These are phyloP conservation scores for Rhabdomys pumilio DNA, from an alignment of 2,797 vertebrate genomes.

Conservation along the genomic window DNA sequence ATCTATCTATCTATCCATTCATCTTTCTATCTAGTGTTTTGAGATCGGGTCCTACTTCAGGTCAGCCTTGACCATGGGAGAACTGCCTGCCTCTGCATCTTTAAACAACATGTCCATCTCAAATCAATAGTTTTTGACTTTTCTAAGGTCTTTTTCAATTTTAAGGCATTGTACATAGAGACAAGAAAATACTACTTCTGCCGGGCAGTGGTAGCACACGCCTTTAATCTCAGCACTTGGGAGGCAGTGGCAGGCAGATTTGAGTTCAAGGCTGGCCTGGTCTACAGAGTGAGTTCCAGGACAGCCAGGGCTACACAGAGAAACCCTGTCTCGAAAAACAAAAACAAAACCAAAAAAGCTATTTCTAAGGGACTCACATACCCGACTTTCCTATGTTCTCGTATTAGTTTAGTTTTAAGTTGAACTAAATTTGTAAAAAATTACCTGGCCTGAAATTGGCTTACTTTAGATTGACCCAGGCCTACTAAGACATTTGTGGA, in stretches of 20 bases:
- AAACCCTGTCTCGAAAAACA: no score
- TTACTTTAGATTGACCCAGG: background rate
- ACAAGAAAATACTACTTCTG: conserved; percentile 3
- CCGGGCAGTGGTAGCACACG: no score
- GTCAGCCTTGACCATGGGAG: background rate
- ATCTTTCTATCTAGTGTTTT: background rate
- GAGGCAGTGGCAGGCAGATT: no score
- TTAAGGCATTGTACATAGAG: background rate
- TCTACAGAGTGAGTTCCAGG: no score
- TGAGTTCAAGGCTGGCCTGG: no score
- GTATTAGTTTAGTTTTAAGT: conserved; percentile 52
- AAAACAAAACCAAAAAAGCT: no score
- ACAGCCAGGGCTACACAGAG: no score
- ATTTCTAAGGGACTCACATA: conserved; percentile 17
- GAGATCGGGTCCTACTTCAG: background rate
- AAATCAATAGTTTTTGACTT: conserved; percentile 47
- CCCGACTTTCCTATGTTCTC: background rate
- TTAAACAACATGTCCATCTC: background rate
- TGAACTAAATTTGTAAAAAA: conserved; percentile 58
- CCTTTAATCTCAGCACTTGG: no score
- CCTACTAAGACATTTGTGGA: background rate
- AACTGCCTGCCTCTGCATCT: background rate
- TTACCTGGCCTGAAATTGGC: background rate
- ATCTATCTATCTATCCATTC: background rate
- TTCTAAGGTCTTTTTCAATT: conserved; percentile 61